Evolutionary conservation across 2,888 invertebrate genomes (phyloP).

Genomic region (Tinea trinotella): DNA sequence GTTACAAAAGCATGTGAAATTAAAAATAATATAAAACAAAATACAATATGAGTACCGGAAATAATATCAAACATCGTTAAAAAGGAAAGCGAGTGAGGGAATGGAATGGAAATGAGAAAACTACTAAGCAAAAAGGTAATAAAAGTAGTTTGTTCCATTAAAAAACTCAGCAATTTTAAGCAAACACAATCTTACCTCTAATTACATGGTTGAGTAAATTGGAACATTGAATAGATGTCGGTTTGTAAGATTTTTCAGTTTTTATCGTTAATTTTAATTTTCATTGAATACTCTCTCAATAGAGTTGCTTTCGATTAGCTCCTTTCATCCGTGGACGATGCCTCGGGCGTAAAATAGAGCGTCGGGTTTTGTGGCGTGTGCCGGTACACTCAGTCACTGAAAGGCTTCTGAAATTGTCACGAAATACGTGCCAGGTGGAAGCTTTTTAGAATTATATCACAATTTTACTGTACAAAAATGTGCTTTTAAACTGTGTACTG

Average conservation of each 20-base stretch:
- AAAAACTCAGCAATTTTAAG: background rate
- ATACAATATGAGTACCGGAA: too few relatives aligned
- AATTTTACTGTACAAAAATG: background rate
- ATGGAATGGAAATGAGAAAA: too few relatives aligned
- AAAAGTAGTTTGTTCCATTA: background rate
- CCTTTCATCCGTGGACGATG: slow-evolving; percentile 30
- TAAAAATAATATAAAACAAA: too few relatives aligned
- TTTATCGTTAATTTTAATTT: slow-evolving; percentile 17
- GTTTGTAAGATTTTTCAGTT: slow-evolving; percentile 6
- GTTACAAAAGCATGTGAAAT: too few relatives aligned
- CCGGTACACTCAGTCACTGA: slow-evolving; percentile 8
- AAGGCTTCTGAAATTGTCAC: slow-evolving; percentile 10
- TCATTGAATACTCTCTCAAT: slow-evolving; percentile 6
- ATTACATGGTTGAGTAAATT: slow-evolving; percentile 11
- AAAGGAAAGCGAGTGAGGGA: too few relatives aligned
- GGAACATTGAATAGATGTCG: background rate
- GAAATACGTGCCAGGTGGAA: slow-evolving; percentile 10
- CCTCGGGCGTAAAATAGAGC: slow-evolving; percentile 15
- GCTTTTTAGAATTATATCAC: background rate
- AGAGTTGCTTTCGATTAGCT: slow-evolving; percentile 34
- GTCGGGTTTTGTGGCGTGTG: background rate
- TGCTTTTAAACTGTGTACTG: too few relatives aligned
- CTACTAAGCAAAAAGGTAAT: background rate
- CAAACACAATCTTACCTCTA: slow-evolving; percentile 13
- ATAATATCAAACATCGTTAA: too few relatives aligned